These are phyloP conservation scores for Abrostola triplasia DNA, from an alignment of 2,888 invertebrate genomes.

Conservation along the genomic window DNA sequence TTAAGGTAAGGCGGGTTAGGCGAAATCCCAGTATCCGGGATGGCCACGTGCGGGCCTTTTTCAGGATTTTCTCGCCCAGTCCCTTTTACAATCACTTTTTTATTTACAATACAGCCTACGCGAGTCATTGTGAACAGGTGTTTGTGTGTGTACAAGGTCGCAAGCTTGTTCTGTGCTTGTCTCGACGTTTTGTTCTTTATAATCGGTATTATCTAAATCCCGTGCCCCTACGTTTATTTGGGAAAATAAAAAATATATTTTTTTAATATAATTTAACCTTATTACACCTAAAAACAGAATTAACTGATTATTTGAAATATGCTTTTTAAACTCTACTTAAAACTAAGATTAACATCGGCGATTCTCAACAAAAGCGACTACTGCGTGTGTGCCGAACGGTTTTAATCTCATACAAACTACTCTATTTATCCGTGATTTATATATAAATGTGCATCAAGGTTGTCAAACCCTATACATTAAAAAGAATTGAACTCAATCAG, in stretches of 20 bases:
- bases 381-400: constrained; percentile 1
- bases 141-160: constrained; percentile 36
- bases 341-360: constrained; percentile 6
- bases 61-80: constrained; percentile 72
- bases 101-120: constrained; percentile 54
- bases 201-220: constrained; percentile 12
- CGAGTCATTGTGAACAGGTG: constrained; percentile 35
- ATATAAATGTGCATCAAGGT: constrained; percentile 39
- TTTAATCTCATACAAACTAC: constrained; percentile 44
- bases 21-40: constrained; percentile 73
- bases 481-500: constrained; percentile 74
- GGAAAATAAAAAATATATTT: background rate
- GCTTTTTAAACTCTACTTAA: no score
- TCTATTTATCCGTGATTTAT: constrained; percentile 45
- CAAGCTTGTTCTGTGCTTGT: constrained; percentile 6
- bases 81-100: constrained; percentile 62
- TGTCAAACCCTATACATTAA: constrained; percentile 58
- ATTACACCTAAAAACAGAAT: background rate
- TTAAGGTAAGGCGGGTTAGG: constrained; percentile 76
- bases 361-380: constrained; percentile 19
- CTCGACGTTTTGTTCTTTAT: constrained; percentile 23
- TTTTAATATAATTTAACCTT: background rate
- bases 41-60: constrained; percentile 73
- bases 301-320: background rate
- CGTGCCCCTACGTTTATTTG: background rate